Evolutionary conservation across 1,140 invertebrate genomes (phyloP), one percentile per base, ranked within the genome.

Genomic region (Bombus confusus): DNA sequence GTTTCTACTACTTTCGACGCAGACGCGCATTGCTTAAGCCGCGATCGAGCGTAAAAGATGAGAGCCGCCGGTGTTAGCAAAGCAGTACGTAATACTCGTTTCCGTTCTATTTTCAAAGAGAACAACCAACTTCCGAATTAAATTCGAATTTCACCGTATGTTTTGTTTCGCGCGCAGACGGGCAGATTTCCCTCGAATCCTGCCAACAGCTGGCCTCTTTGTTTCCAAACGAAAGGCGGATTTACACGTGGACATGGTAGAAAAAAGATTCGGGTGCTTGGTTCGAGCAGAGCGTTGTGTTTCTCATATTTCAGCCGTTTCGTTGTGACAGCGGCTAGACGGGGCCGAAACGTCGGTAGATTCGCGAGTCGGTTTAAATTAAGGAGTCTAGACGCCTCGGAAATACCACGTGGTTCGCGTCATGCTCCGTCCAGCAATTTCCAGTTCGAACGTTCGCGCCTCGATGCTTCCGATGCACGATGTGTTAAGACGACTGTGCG

Each of bases 351-450:
- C 79, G 47, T 52, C 59, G 76, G 77, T 89, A 81, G 87, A 91
- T 88, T 83, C 85, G 83, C 77, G 78, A 93, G 90, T 92, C 85
- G 84, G 92, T 92, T 93, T 93, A 93, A 93, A 93, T 93, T 93
- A 93, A 87, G 83, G 88, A 90, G 92, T 92, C 92, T 93, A 92
- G 92, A 93, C 91, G 87, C 86, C 80, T 87, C 88, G 86, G 80
- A 91, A 91, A 91, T 92, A 89, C 86, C 91, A 90, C 91, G 89
- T 92, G 90, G 41, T 64, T 52, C 85, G 72, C 85, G 79, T 92
- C 88, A 87, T 62, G 25, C 73, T 34, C 74, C 64, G 74, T 73
- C 69, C 64, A 34, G n/a, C 73, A n/a, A 28, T 68, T 78, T 79
- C 43, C 59, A 64, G 62, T 89, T 89, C 86, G 81, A 89, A 89